Conservation (phyloP, 2,113 vertebrate genomes). For the Corythaixoides concolor region DNA sequence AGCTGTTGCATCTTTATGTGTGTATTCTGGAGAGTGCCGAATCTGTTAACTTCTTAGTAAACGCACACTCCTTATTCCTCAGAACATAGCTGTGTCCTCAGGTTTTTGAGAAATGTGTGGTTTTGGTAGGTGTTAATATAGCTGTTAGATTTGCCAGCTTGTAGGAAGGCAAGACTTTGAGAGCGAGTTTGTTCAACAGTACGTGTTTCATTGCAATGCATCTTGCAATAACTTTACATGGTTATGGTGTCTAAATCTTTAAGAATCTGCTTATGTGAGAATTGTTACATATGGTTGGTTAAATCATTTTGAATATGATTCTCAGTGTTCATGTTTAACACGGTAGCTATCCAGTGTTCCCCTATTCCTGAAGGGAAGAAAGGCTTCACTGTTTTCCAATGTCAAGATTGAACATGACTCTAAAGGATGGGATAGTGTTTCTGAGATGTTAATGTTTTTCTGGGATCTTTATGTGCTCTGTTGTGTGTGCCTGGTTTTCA, state of each 20-base stretch:
- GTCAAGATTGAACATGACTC: neutral
- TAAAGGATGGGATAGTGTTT: neutral
- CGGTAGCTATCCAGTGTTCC: neutral
- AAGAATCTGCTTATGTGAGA: neutral
- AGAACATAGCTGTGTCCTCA: neutral
- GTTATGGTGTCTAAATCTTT: neutral
- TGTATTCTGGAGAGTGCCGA: neutral
- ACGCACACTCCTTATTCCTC: neutral
- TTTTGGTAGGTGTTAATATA: neutral
- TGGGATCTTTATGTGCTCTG: neutral
- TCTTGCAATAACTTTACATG: neutral
- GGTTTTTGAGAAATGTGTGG: rapidly evolving
- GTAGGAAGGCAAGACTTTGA: neutral
- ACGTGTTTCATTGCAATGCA: neutral
- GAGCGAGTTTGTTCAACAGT: neutral
- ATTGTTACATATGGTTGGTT: neutral
- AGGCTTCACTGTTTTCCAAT: neutral
- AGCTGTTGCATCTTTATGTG: neutral
- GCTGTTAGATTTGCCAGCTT: neutral
- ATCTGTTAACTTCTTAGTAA: neutral
- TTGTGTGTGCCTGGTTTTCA: neutral
- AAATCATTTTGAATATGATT: neutral
- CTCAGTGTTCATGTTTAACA: neutral
- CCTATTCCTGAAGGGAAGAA: neutral
- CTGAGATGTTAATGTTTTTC: neutral